Evolutionary conservation across 1,140 invertebrate genomes (phyloP).

Genomic region (Anoplophora glabripennis): DNA sequence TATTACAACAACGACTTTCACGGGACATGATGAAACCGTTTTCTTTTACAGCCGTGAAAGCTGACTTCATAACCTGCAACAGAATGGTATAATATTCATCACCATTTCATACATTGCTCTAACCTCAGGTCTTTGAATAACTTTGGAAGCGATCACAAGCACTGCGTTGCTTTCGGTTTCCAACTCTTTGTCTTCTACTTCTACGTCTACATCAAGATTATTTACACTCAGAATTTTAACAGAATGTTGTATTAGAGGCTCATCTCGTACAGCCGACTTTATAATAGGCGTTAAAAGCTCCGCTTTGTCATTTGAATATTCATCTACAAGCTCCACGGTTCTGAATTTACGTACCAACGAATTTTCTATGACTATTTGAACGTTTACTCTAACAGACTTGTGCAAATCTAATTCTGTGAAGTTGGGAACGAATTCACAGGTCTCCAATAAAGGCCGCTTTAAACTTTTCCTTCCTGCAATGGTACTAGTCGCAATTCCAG

Average conservation of each 20-base stretch:
- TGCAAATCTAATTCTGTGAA: slow-evolving; percentile 17
- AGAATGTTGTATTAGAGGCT: slow-evolving; percentile 59
- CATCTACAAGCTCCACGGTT: slow-evolving; percentile 15
- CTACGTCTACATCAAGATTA: slow-evolving; percentile 55
- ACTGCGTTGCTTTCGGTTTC: slow-evolving; percentile 55
- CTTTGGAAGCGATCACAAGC: slow-evolving; percentile 55
- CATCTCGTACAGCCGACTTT: slow-evolving; percentile 55
- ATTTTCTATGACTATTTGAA: slow-evolving; percentile 31
- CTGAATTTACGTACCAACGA: slow-evolving; percentile 10
- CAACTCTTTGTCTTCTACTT: slow-evolving; percentile 61
- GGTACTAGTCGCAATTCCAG: slow-evolving; percentile 72
- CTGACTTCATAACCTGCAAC: slow-evolving; percentile 48
- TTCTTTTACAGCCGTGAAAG: slow-evolving; percentile 46
- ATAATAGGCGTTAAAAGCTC: slow-evolving; percentile 51
- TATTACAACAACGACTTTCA: slow-evolving; percentile 44
- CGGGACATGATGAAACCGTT: slow-evolving; percentile 54
- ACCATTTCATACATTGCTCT: too few species aligned
- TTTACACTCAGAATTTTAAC: slow-evolving; percentile 52
- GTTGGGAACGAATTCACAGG: slow-evolving; percentile 74
- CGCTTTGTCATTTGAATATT: slow-evolving; percentile 38
- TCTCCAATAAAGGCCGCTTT: slow-evolving; percentile 66
- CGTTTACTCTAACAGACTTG: slow-evolving; percentile 24
- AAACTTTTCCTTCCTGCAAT: slow-evolving; percentile 65
- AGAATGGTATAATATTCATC: background rate
- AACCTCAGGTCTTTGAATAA: slow-evolving; percentile 45